Percentiles rank a stretch among this genome's conserved stretches.
Conservation (phyloP, 2,113 vertebrate genomes). For the Okapia johnstoni region DNA sequence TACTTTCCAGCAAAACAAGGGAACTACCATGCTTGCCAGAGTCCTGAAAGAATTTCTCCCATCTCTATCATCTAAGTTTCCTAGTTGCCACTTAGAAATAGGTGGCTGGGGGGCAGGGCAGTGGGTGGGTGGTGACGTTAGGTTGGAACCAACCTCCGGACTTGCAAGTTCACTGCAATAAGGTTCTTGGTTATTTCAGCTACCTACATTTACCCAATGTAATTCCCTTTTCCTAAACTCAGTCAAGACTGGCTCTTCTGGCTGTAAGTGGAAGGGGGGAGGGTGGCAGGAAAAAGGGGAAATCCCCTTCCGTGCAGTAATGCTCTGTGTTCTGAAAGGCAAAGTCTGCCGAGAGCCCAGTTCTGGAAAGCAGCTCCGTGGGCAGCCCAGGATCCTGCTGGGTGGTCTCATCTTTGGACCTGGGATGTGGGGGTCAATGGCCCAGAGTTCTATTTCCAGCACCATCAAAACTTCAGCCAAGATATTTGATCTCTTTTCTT, state of each 20-base stretch:
- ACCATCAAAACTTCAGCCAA: constrained; percentile 60
- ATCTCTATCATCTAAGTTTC: neutral
- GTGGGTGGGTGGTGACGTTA: neutral
- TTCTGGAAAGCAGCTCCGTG: constrained; percentile 34
- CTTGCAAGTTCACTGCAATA: neutral
- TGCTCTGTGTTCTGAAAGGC: constrained; percentile 8
- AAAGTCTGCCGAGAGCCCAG: constrained; percentile 29
- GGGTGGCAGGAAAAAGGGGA: neutral
- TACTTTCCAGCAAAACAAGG: neutral
- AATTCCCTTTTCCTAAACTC: constrained; percentile 15
- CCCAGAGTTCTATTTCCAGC: constrained; percentile 49
- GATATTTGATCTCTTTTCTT: constrained; percentile 40
- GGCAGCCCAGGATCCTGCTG: constrained; percentile 32
- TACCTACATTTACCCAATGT: neutral
- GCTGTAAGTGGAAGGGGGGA: neutral
- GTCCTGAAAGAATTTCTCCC: neutral
- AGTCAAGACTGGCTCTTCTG: neutral
- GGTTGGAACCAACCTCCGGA: neutral
- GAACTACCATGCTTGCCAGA: neutral
- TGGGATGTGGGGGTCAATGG: neutral
- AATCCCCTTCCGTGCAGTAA: neutral
- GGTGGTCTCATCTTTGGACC: constrained; percentile 63
- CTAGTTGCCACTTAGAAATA: neutral
- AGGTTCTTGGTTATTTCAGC: neutral
- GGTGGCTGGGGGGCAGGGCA: neutral